These are phyloP conservation scores for Xyliphius kryptos DNA, from an alignment of 2,113 vertebrate genomes.

Conservation along the genomic window DNA sequence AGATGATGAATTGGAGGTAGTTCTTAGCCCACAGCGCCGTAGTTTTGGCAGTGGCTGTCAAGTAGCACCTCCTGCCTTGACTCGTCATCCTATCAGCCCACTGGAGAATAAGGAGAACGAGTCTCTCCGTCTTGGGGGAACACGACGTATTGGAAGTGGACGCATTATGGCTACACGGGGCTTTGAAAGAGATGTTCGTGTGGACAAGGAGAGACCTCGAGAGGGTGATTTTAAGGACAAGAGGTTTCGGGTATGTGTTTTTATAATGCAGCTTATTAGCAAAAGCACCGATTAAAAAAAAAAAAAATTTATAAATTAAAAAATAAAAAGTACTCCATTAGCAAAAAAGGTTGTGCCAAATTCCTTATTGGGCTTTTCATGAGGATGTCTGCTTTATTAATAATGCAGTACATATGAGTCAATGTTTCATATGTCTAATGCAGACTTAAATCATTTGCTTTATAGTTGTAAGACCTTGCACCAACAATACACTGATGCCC, in stretches of 20 bases:
- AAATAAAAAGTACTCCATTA: no score
- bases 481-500: no score
- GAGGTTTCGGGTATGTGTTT: slow-evolving; percentile 81
- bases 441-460: no score
- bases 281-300: no score
- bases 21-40: slow-evolving; percentile 91
- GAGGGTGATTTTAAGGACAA: slow-evolving; percentile 94
- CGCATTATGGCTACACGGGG: slow-evolving; percentile 83
- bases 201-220: slow-evolving; percentile 82
- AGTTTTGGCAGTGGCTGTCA: slow-evolving; percentile 96
- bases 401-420: no score
- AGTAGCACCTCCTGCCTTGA: slow-evolving; percentile 62
- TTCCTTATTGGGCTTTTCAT: no score
- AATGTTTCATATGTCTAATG: no score
- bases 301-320: no score
- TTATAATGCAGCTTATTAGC: not conserved
- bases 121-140: slow-evolving; percentile 73
- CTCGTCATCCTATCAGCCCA: slow-evolving; percentile 80
- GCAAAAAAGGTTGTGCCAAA: no score
- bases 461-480: no score
- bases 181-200: slow-evolving; percentile 83
- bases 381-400: no score
- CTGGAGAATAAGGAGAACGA: slow-evolving; percentile 90
- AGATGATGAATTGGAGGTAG: slow-evolving; percentile 92
- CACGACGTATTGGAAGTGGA: slow-evolving; percentile 89